Percentiles rank a stretch among this genome's conserved stretches.
Conservation (phyloP, 2,797 vertebrate species). For the Decapterus maruadsi region DNA sequence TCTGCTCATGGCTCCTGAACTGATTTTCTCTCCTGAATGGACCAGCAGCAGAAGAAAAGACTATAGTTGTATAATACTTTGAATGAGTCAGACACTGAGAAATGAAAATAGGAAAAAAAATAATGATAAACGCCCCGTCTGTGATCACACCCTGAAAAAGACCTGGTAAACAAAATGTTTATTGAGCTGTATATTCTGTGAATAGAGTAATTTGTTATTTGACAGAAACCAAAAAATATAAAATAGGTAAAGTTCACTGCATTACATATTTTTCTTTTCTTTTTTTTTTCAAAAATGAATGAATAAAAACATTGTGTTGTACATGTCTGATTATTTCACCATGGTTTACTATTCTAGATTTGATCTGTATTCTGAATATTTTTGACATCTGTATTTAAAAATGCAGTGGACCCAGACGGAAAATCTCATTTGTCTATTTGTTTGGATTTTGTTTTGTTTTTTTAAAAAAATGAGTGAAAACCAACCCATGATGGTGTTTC, state of each 20-base stretch:
- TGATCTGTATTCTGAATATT: conserved; percentile 56
- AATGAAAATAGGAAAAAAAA: conserved; percentile 34
- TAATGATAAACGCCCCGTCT: conserved; percentile 52
- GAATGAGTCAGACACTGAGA: conserved; percentile 84
- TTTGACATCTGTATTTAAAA: conserved; percentile 75
- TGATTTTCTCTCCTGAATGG: conserved; percentile 54
- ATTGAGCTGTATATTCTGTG: conserved; percentile 82
- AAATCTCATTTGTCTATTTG: conserved; percentile 60
- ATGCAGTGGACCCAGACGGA: conserved; percentile 54
- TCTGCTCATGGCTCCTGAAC: conserved; percentile 38
- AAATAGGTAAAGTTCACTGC: conserved; percentile 66
- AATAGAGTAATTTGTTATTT: conserved; percentile 81
- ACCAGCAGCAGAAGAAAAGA: conserved; percentile 27
- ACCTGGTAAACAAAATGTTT: conserved; percentile 68
- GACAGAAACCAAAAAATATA: conserved; percentile 77
- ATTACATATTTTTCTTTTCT: conserved; percentile 32
- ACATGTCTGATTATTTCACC: conserved; percentile 65
- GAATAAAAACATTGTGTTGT: conserved; percentile 66
- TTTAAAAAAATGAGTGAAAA: conserved; percentile 55
- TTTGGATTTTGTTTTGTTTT: conserved; percentile 43
- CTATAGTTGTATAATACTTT: conserved; percentile 64
- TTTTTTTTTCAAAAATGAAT: conserved; percentile 41
- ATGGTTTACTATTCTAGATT: conserved; percentile 64
- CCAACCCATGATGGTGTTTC: conserved; percentile 62
- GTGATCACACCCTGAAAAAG: conserved; percentile 49